Conservation (phyloP, 2,113 vertebrate genomes). For the Nothocercus nigrocapillus region DNA sequence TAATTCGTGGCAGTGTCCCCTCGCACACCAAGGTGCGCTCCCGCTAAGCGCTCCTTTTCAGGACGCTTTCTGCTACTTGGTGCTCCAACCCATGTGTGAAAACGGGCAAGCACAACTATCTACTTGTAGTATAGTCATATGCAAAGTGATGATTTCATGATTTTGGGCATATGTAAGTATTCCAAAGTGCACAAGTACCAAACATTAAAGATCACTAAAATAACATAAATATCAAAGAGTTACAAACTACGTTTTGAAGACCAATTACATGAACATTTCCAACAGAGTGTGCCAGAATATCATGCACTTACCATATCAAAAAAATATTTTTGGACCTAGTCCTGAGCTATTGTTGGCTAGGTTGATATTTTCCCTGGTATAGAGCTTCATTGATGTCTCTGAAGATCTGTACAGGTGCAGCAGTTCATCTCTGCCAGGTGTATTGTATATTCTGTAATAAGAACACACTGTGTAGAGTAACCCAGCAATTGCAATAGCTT, state of each 20-base stretch:
- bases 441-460: accelerated
- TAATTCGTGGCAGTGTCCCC: too few species aligned
- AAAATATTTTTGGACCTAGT: background rate
- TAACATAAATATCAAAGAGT: background rate
- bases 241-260: background rate
- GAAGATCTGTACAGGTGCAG: background rate
- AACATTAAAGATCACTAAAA: background rate
- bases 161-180: background rate
- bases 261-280: background rate
- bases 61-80: background rate
- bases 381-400: background rate
- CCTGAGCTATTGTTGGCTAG: background rate
- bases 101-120: too few species aligned
- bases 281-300: background rate
- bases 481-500: background rate
- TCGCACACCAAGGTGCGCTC: too few species aligned
- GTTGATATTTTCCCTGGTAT: accelerated
- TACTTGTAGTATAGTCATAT: background rate
- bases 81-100: background rate
- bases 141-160: background rate
- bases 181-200: background rate
- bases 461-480: background rate
- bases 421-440: background rate
- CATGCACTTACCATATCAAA: background rate
- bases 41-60: background rate